A percentile compares a stretch with the other conserved stretches of the same genome.
These are phyloP conservation scores for Eurois occulta DNA, from an alignment of 2,888 invertebrate species.

Conservation along the genomic window DNA sequence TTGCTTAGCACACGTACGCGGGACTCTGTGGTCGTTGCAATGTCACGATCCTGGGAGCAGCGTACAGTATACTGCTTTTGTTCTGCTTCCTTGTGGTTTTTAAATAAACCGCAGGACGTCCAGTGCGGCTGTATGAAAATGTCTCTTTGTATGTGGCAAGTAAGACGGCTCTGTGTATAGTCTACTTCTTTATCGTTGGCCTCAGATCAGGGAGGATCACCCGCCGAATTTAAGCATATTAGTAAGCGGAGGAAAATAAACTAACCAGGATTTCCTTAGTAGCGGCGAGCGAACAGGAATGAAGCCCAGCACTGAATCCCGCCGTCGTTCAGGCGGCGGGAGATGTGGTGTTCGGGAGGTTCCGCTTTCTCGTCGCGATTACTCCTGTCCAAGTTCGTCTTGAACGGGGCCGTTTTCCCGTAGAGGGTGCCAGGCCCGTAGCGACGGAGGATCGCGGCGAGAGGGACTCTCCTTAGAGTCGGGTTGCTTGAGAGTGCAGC, in stretches of 20 bases:
- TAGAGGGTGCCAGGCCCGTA: slow-evolving; percentile 90
- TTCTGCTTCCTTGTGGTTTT: slow-evolving; percentile 4
- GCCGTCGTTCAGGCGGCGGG: slow-evolving; percentile 80
- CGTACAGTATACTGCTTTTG: slow-evolving; percentile 6
- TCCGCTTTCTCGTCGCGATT: slow-evolving; percentile 73
- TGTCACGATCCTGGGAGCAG: not conserved
- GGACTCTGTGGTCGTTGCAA: slow-evolving; percentile 29
- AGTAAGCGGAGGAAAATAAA: slow-evolving; percentile 94
- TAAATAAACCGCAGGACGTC: not conserved
- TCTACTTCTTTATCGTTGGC: slow-evolving; percentile 69
- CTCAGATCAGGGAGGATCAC: slow-evolving; percentile 80
- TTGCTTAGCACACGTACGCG: slow-evolving; percentile 20
- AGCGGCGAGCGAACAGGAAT: slow-evolving; percentile 87
- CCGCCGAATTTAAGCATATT: slow-evolving; percentile 92
- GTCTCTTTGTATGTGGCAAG: slow-evolving; percentile 14
- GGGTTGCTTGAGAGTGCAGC: slow-evolving; percentile 92
- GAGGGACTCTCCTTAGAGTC: slow-evolving; percentile 81
- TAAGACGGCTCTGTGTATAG: slow-evolving; percentile 55
- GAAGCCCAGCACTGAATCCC: slow-evolving; percentile 91
- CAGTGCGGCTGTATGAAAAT: not conserved
- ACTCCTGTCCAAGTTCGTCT: slow-evolving; percentile 86
- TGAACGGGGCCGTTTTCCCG: slow-evolving; percentile 82
- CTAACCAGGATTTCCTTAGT: slow-evolving; percentile 81
- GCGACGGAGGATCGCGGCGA: slow-evolving; percentile 74
- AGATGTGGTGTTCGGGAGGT: slow-evolving; percentile 90